Conservation (phyloP, 2,797 vertebrate species). For the Rhinoraja longicauda region DNA sequence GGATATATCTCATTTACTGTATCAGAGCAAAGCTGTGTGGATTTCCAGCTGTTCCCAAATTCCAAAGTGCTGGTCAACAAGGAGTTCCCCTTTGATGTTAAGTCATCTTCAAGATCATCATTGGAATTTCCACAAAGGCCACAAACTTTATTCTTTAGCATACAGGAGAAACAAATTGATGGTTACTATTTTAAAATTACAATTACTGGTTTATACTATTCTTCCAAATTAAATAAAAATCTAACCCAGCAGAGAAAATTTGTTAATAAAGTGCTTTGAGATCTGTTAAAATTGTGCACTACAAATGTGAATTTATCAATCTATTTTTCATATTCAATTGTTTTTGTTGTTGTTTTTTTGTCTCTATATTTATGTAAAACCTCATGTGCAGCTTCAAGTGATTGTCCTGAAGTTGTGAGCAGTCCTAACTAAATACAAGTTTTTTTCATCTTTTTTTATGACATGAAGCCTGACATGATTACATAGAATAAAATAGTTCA, state of each 20-base stretch:
- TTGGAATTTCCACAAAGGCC: conserved; percentile 40
- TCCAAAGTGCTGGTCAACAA: not conserved
- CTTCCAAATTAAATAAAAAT: not conserved
- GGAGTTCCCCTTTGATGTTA: not conserved
- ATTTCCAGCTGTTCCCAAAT: conserved; percentile 36
- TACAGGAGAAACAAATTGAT: not conserved
- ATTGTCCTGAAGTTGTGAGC: not conserved
- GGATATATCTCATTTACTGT: not conserved
- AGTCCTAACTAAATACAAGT: not conserved
- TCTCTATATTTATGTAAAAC: too few relatives aligned
- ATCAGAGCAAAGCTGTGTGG: not conserved
- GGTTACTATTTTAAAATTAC: not conserved
- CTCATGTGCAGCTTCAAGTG: too few relatives aligned
- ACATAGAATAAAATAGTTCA: not conserved
- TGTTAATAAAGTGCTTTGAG: too few relatives aligned
- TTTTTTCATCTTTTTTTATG: not conserved
- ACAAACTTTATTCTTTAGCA: conserved; percentile 24
- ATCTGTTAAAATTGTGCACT: too few relatives aligned
- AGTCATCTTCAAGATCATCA: conserved; percentile 10
- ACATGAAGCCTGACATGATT: not conserved
- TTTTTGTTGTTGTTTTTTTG: too few relatives aligned
- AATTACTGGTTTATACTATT: not conserved
- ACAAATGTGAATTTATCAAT: too few relatives aligned
- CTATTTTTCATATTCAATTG: too few relatives aligned
- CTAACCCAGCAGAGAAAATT: not conserved